These are phyloP conservation scores for Orestias chungarensis DNA, from an alignment of 2,797 vertebrate genomes.

Conservation along the genomic window DNA sequence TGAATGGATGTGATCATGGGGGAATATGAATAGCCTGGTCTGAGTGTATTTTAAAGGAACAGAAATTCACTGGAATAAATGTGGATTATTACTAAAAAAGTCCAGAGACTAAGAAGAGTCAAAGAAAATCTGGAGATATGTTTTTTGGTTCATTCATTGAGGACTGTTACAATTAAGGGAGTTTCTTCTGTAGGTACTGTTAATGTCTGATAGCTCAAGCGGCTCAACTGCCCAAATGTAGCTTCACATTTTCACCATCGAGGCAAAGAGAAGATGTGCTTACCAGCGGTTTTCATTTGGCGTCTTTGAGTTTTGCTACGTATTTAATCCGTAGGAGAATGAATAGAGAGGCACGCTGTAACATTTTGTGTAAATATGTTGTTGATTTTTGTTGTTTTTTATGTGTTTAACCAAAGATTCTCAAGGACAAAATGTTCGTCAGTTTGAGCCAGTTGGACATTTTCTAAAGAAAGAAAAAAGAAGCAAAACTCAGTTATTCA, in stretches of 20 bases:
- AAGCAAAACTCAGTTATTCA: slow-evolving; percentile 28
- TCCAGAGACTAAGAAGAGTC: slow-evolving; percentile 48
- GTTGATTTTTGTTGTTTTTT: slow-evolving; percentile 4
- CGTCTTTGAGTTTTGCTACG: slow-evolving; percentile 16
- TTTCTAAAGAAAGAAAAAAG: slow-evolving; percentile 13
- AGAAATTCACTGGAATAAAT: slow-evolving; percentile 62
- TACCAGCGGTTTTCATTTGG: slow-evolving; percentile 23
- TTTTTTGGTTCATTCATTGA: slow-evolving; percentile 49
- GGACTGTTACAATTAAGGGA: slow-evolving; percentile 60
- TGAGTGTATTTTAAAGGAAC: slow-evolving; percentile 53
- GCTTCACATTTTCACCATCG: slow-evolving; percentile 51
- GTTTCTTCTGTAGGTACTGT: slow-evolving; percentile 58
- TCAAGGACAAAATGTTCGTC: slow-evolving; percentile 46
- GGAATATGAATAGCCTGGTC: slow-evolving; percentile 61
- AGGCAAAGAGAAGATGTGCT: slow-evolving; percentile 46
- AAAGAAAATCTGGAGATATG: slow-evolving; percentile 21
- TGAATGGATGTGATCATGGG: slow-evolving; percentile 63
- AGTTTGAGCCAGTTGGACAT: slow-evolving; percentile 28
- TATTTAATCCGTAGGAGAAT: slow-evolving; percentile 38
- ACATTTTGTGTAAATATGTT: slow-evolving; percentile 66
- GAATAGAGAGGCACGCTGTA: slow-evolving; percentile 28
- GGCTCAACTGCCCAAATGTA: slow-evolving; percentile 40
- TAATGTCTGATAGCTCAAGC: slow-evolving; percentile 47
- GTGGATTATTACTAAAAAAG: slow-evolving; percentile 48
- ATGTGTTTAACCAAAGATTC: slow-evolving; percentile 58